Conservation (phyloP, 2,113 vertebrate genomes). For the Macroglossus sobrinus region DNA sequence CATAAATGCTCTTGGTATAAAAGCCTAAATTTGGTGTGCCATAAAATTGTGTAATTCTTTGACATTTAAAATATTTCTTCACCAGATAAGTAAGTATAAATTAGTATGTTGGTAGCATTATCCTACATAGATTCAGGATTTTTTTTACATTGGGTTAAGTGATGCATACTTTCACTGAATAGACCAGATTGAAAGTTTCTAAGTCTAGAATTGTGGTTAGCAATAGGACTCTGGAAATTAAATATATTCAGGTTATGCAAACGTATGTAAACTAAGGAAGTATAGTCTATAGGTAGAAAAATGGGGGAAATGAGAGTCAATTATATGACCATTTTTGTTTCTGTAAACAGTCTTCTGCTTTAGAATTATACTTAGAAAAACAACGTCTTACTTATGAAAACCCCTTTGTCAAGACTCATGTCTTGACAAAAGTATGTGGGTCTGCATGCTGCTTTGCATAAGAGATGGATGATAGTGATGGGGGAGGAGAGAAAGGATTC, state of each 20-base stretch:
- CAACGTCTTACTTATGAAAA: conserved; percentile 32
- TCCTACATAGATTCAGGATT: background rate
- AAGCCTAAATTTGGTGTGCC: background rate
- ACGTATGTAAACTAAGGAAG: background rate
- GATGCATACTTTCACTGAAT: background rate
- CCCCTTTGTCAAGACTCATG: background rate
- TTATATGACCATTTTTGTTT: background rate
- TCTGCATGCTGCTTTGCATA: background rate
- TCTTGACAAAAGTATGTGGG: conserved; percentile 11
- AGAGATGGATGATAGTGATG: background rate
- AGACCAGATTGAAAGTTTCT: background rate
- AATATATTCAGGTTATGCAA: background rate
- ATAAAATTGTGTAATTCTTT: conserved; percentile 28
- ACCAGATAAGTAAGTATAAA: background rate
- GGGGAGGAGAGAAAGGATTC: conserved; percentile 42
- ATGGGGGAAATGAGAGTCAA: background rate
- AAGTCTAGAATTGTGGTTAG: background rate
- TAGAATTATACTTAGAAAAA: conserved; percentile 24
- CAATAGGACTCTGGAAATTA: background rate
- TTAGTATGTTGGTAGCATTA: background rate
- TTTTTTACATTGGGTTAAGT: background rate
- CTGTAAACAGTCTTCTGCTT: background rate
- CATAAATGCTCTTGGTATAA: background rate
- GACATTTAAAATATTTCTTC: background rate
- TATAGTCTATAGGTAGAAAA: background rate